A percentile compares a stretch with the other conserved stretches of the same genome.
Conservation (phyloP, 2,113 vertebrate genomes). For the Tauraco erythrolophus region DNA sequence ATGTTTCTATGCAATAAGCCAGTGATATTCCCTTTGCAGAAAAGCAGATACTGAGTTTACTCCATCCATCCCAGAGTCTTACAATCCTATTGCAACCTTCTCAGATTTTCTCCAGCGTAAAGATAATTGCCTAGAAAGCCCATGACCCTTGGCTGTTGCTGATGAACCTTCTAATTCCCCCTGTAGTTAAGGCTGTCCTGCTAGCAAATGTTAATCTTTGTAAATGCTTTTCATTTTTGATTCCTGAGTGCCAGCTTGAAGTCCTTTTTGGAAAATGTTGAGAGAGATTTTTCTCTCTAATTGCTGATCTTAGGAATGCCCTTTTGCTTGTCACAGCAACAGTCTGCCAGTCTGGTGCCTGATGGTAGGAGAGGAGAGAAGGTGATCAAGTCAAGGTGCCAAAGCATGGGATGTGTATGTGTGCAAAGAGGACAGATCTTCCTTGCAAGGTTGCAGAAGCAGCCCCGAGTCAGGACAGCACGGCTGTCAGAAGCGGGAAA, state of each 20-base stretch:
- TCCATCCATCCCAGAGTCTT: neutral
- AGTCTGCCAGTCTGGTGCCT: neutral
- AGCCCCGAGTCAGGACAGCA: neutral
- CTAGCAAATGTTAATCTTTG: neutral
- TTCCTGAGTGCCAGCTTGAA: neutral
- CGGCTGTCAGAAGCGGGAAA: rapidly evolving
- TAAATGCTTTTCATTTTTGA: neutral
- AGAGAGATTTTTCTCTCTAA: neutral
- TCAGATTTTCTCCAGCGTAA: neutral
- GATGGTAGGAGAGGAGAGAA: neutral
- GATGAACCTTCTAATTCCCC: neutral
- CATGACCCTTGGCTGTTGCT: neutral
- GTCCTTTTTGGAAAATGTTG: neutral
- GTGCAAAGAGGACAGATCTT: neutral
- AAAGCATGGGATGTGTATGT: rapidly evolving
- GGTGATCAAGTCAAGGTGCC: neutral
- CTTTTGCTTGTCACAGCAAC: neutral
- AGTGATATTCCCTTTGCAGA: neutral
- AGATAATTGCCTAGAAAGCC: neutral
- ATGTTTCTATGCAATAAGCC: neutral
- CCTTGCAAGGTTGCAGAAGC: neutral
- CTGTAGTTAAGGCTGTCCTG: neutral
- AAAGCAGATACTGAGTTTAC: neutral
- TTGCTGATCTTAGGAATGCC: neutral
- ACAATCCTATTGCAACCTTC: neutral